Evolutionary conservation across 2,888 invertebrate species (phyloP).

Genomic region (Galerucella nymphaeae): DNA sequence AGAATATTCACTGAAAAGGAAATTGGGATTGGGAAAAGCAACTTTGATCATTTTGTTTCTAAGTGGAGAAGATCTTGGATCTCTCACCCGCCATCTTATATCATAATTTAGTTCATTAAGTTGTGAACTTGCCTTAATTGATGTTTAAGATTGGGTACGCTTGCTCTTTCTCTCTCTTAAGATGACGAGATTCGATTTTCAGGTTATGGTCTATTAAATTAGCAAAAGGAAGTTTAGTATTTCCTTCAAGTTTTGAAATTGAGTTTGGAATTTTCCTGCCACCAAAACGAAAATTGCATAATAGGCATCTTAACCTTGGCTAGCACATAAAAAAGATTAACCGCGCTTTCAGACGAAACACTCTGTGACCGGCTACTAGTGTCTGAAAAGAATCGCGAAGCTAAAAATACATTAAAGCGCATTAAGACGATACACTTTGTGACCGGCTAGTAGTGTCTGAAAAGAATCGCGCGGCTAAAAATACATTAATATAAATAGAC

Average conservation of each 20-base stretch:
- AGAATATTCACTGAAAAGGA: slow-evolving; percentile 10
- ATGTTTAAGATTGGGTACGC: slow-evolving; percentile 59
- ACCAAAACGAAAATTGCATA: background rate
- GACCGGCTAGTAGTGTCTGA: no score
- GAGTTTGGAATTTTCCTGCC: background rate
- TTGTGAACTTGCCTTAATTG: slow-evolving; percentile 60
- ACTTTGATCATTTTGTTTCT: slow-evolving; percentile 56
- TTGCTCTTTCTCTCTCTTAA: slow-evolving; percentile 6
- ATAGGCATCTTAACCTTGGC: no score
- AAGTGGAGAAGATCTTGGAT: slow-evolving; percentile 48
- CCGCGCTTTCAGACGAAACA: no score
- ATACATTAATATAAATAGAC: no score
- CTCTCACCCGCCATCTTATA: slow-evolving; percentile 56
- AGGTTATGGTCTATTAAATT: slow-evolving; percentile 28
- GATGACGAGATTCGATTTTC: slow-evolving; percentile 30
- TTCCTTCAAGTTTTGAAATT: slow-evolving; percentile 9
- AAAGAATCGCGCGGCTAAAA: no score
- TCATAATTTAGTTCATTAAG: slow-evolving; percentile 59
- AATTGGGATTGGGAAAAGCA: slow-evolving; percentile 40
- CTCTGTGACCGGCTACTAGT: no score
- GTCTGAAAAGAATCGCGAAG: no score
- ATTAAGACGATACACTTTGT: no score
- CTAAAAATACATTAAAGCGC: no score
- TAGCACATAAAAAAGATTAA: no score
- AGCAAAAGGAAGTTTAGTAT: slow-evolving; percentile 21